These are phyloP conservation scores for Melanargia galathea DNA, from an alignment of 2,888 invertebrate species.

Conservation along the genomic window DNA sequence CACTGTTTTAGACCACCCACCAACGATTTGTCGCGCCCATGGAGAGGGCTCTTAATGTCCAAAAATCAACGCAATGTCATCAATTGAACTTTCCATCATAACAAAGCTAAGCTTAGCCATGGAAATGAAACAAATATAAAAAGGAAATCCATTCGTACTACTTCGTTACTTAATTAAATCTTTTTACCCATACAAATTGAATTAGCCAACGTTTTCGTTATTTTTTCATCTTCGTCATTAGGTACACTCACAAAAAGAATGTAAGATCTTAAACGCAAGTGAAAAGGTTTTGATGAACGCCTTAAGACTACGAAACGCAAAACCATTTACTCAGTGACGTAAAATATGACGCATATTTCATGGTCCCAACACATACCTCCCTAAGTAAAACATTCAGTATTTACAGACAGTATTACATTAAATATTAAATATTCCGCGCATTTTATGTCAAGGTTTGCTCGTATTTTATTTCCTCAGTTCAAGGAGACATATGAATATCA, in stretches of 20 bases:
- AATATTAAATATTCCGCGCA: constrained; percentile 41
- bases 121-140: too few relatives aligned
- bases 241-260: background rate
- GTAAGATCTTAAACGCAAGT: constrained; percentile 12
- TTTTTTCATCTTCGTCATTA: background rate
- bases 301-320: background rate
- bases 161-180: too few relatives aligned
- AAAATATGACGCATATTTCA: constrained; percentile 37
- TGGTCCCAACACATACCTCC: constrained; percentile 32
- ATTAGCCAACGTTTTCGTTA: background rate
- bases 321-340: constrained; percentile 32
- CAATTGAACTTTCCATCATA: too few relatives aligned
- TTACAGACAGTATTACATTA: too few relatives aligned
- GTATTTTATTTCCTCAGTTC: constrained; percentile 33
- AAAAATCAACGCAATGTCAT: too few relatives aligned
- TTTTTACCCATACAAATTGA: too few relatives aligned
- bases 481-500: constrained; percentile 26
- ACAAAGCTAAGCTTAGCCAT: too few relatives aligned
- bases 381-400: constrained; percentile 38
- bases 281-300: constrained; percentile 22
- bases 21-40: too few relatives aligned
- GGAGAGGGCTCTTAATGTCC: too few relatives aligned
- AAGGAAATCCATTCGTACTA: too few relatives aligned
- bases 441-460: constrained; percentile 36
- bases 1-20: too few relatives aligned